Percentiles rank a stretch among this genome's conserved stretches.
Evolutionary conservation across 92 coral and sea anemone genomes (phyloP).

Genomic region (Meandrina meandrites): DNA sequence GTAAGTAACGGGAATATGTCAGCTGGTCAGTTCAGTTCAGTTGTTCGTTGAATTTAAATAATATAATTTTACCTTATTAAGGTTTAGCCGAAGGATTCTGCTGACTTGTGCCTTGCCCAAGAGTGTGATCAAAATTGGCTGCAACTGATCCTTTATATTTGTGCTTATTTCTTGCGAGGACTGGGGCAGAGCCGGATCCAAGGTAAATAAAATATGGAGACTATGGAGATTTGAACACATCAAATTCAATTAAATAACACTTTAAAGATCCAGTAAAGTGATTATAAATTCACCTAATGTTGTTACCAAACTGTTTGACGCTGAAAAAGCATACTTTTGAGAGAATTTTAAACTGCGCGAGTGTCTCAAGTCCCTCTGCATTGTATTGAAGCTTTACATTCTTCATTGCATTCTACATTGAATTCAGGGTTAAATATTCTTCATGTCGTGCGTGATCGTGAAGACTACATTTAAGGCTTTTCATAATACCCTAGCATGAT

Average conservation of each 20-base stretch:
- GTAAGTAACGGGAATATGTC: too few relatives aligned
- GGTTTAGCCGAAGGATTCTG: slow-evolving; percentile 1
- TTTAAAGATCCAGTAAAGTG: neutral
- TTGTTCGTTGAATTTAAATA: too few relatives aligned
- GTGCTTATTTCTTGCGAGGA: neutral
- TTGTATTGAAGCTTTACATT: neutral
- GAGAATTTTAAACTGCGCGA: too few relatives aligned
- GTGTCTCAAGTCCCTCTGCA: neutral
- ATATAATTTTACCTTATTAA: slow-evolving; percentile 12
- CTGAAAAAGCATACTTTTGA: too few relatives aligned
- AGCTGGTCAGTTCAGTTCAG: too few relatives aligned
- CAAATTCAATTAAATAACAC: neutral
- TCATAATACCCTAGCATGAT: too few relatives aligned
- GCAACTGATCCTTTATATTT: slow-evolving; percentile 7
- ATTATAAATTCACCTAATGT: neutral
- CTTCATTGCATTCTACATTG: neutral
- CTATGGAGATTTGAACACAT: slow-evolving; percentile 4
- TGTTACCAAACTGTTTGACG: neutral
- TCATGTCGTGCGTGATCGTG: neutral
- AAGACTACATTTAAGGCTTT: neutral
- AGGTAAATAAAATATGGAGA: slow-evolving; percentile 3
- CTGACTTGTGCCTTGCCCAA: slow-evolving; percentile 27
- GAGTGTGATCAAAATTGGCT: neutral
- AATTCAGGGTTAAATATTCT: neutral
- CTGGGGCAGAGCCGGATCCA: slow-evolving; percentile 13